Percentiles rank a stretch among this genome's conserved stretches.
These are phyloP conservation scores for Polyommatus icarus DNA, from an alignment of 2,888 invertebrate species.

Conservation along the genomic window DNA sequence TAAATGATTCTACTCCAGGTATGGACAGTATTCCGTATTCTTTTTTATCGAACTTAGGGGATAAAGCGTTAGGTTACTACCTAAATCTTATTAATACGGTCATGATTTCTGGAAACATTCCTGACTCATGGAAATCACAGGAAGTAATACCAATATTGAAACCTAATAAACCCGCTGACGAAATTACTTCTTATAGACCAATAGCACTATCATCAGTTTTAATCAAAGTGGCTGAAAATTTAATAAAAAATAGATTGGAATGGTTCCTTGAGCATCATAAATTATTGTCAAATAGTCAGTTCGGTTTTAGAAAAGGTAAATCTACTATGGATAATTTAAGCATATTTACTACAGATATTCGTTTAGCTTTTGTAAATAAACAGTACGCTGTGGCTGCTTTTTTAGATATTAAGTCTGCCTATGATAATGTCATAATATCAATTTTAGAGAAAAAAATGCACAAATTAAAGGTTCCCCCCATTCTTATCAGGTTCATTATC, in stretches of 20 bases:
- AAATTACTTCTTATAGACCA: too few species aligned
- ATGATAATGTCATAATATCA: neutral
- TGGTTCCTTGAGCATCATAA: neutral
- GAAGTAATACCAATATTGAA: too few species aligned
- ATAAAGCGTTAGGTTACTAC: neutral
- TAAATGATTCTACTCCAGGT: neutral
- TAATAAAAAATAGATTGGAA: neutral
- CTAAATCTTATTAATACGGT: neutral
- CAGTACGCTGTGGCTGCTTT: neutral
- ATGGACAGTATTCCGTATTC: neutral
- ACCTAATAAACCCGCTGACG: too few species aligned
- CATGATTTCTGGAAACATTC: neutral
- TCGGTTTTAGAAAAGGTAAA: too few species aligned
- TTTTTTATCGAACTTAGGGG: neutral
- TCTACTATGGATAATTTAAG: neutral
- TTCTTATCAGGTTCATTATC: neutral
- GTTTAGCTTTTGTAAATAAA: neutral
- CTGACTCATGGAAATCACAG: too few species aligned
- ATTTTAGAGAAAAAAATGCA: neutral
- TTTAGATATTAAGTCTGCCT: neutral
- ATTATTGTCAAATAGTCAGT: too few species aligned
- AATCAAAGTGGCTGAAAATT: neutral
- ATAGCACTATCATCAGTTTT: neutral
- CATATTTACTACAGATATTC: neutral
- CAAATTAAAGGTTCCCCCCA: neutral